Evolutionary conservation across 2,797 vertebrate genomes (phyloP).

Genomic region (Xenops minutus): DNA sequence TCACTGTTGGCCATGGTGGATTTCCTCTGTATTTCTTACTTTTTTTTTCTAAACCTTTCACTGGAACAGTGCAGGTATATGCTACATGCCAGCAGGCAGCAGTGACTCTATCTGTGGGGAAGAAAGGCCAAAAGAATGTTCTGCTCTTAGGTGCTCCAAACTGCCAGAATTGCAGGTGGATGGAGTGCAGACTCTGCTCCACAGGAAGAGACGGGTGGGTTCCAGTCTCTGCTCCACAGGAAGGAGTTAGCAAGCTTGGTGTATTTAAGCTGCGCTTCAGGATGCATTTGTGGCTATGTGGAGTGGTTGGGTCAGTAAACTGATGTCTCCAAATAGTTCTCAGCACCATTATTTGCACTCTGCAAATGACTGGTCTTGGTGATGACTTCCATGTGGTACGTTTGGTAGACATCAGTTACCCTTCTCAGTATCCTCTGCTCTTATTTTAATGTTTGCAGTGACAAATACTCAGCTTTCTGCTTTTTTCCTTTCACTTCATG

Average conservation of each 20-base stretch:
- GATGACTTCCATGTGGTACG: rapidly evolving
- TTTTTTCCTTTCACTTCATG: not conserved
- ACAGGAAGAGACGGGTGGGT: rapidly evolving
- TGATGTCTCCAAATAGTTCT: not conserved
- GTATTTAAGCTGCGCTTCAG: not conserved
- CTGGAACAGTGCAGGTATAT: not conserved
- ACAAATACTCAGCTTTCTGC: not conserved
- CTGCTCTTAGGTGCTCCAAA: not conserved
- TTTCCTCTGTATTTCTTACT: not conserved
- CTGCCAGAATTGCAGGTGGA: not conserved
- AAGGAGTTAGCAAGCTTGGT: rapidly evolving
- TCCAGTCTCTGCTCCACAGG: rapidly evolving
- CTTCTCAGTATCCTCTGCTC: not conserved
- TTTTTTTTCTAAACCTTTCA: not conserved
- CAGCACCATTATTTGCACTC: not conserved
- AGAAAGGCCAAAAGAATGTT: not conserved
- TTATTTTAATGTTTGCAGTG: rapidly evolving
- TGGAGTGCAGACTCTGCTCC: not conserved
- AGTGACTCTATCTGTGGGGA: not conserved
- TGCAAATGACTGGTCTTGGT: not conserved
- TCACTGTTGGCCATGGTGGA: not conserved
- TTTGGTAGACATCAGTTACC: not conserved
- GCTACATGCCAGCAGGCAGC: not conserved
- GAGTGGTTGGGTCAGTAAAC: not conserved
- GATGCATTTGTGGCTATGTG: rapidly evolving